Percentiles rank a stretch among this genome's conserved stretches.
phyloP scores from a whole-genome alignment of 2,888 invertebrate species.

The Pilophorus perplexus region DNA sequence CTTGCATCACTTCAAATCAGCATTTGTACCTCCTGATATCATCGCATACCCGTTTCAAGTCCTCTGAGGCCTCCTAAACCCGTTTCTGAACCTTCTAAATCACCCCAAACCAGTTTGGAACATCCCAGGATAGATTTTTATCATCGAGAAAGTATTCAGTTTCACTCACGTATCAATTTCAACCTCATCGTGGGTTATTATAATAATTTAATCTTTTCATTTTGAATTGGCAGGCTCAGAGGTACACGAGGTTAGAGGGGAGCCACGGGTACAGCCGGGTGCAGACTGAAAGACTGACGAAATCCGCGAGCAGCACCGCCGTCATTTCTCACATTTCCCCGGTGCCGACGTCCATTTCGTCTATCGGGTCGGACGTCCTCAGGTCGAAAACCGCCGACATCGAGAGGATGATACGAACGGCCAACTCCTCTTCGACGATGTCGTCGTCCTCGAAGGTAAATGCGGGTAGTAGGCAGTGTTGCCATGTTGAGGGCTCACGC shows the following conservation, averaged over 20 bases:
- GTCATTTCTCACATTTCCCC: slow-evolving; percentile 42
- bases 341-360: slow-evolving; percentile 55
- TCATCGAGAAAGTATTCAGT: too few relatives aligned
- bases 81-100: too few relatives aligned
- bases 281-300: slow-evolving; percentile 45
- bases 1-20: too few relatives aligned
- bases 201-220: too few relatives aligned
- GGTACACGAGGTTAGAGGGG: slow-evolving; percentile 35
- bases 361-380: slow-evolving; percentile 64
- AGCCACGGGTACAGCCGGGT: slow-evolving; percentile 39
- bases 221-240: slow-evolving; percentile 36
- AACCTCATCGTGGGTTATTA: too few relatives aligned
- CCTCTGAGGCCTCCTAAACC: too few relatives aligned
- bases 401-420: slow-evolving; percentile 58
- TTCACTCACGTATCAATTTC: too few relatives aligned
- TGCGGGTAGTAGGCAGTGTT: not conserved
- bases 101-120: too few relatives aligned
- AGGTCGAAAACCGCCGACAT: slow-evolving; percentile 67
- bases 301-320: slow-evolving; percentile 48
- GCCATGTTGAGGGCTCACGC: not conserved
- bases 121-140: too few relatives aligned
- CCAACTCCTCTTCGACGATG: slow-evolving; percentile 48
- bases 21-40: too few relatives aligned
- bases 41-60: too few relatives aligned
- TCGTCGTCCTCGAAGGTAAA: slow-evolving; percentile 28